A percentile compares a stretch with the other conserved stretches of the same genome.
Evolutionary conservation across 1,140 invertebrate species (phyloP).

Genomic region (Eumaeus atala): DNA sequence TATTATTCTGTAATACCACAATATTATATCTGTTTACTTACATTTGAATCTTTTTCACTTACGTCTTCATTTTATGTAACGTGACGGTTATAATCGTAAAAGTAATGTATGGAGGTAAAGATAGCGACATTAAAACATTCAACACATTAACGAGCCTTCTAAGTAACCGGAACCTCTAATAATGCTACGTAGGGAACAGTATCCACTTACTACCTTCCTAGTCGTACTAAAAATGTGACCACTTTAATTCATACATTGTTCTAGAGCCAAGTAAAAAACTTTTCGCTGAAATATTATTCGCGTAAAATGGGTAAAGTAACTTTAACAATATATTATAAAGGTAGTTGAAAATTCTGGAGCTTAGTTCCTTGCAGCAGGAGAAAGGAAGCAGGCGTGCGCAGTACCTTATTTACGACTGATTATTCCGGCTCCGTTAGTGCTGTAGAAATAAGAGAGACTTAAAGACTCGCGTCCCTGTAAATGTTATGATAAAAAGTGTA

Average conservation of each 20-base stretch:
- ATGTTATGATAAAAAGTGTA: neutral
- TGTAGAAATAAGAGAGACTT: slow-evolving; percentile 31
- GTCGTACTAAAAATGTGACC: neutral
- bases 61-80: too few relatives aligned
- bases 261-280: slow-evolving; percentile 6
- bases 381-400: slow-evolving; percentile 54
- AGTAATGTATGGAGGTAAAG: too few relatives aligned
- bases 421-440: slow-evolving; percentile 53
- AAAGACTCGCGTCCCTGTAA: slow-evolving; percentile 22
- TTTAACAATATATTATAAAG: slow-evolving; percentile 35
- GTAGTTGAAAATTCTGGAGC: slow-evolving; percentile 39
- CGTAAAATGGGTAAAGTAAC: slow-evolving; percentile 23
- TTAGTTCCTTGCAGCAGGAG: slow-evolving; percentile 40
- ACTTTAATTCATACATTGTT: slow-evolving; percentile 7
- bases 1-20: too few relatives aligned
- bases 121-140: slow-evolving; percentile 1
- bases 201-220: neutral
- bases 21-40: too few relatives aligned
- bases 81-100: too few relatives aligned
- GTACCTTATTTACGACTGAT: slow-evolving; percentile 64
- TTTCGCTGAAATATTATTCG: slow-evolving; percentile 18
- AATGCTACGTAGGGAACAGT: neutral
- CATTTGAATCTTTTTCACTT: too few relatives aligned
- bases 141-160: slow-evolving; percentile 2
- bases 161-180: slow-evolving; percentile 1